phyloP scores from a whole-genome alignment of 1,140 invertebrate genomes.

The Onthophagus taurus region DNA sequence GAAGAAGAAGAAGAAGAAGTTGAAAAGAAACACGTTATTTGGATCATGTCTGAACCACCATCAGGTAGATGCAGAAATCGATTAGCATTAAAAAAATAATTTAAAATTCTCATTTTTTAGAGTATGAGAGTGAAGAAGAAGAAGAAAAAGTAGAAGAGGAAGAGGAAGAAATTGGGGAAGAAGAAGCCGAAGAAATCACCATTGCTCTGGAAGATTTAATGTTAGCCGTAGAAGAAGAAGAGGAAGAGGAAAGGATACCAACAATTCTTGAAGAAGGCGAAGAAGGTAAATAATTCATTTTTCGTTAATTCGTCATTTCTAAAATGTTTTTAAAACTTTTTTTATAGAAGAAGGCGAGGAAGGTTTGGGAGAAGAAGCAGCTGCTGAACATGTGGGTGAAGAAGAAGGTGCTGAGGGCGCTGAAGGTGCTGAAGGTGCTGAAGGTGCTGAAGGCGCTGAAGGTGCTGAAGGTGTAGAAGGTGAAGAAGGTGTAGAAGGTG shows the following conservation, averaged over 20 bases:
- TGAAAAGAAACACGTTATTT: constrained; percentile 4
- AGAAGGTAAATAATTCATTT: not conserved
- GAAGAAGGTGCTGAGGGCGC: not conserved
- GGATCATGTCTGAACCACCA: no score
- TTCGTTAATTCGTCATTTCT: no score
- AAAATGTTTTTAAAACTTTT: no score
- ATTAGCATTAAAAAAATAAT: no score
- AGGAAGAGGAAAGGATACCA: not conserved
- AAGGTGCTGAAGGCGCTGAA: not conserved
- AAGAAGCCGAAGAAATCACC: not conserved
- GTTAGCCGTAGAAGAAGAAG: not conserved
- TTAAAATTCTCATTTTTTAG: no score
- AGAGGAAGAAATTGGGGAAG: not conserved
- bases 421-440: not conserved
- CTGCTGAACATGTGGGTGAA: not conserved
- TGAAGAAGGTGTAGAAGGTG: constrained; percentile 1
- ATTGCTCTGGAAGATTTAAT: not conserved
- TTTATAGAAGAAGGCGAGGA: not conserved
- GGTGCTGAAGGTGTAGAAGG: constrained; percentile 2
- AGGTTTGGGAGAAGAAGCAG: not conserved
- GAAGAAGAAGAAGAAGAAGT: not conserved
- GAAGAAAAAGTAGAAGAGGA: not conserved
- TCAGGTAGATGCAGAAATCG: no score
- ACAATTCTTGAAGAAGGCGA: not conserved
- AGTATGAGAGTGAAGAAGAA: not conserved